phyloP scores from a whole-genome alignment of 2,797 vertebrate species.

The Amphiprion clarkii region DNA sequence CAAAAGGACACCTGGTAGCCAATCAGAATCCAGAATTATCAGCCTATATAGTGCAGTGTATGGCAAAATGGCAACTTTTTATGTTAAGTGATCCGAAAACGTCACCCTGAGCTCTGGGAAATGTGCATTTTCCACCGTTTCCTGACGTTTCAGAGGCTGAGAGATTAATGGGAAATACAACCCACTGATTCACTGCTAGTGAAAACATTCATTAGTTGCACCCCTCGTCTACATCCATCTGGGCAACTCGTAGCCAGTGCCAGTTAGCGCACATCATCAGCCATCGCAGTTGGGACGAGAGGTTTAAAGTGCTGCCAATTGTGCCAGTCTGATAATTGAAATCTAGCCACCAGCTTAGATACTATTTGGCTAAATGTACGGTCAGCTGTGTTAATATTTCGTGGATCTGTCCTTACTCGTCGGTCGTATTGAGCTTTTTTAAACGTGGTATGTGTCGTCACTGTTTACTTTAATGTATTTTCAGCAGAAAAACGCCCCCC shows the following conservation, averaged over 20 bases:
- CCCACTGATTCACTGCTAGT: constrained; percentile 31
- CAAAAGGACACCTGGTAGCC: not conserved
- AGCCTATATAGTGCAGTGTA: not conserved
- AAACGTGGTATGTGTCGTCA: constrained; percentile 54
- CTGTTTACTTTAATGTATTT: constrained; percentile 62
- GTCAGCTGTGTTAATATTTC: constrained; percentile 69
- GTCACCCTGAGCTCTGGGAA: constrained; percentile 16
- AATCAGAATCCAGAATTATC: constrained; percentile 16
- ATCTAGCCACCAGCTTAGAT: constrained; percentile 73
- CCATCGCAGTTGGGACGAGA: constrained; percentile 51
- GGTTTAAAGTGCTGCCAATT: constrained; percentile 72
- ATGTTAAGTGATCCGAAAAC: constrained; percentile 20
- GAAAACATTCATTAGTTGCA: constrained; percentile 40
- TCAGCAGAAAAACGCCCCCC: constrained; percentile 41
- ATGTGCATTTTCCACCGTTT: constrained; percentile 10
- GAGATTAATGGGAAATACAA: constrained; percentile 34
- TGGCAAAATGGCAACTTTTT: not conserved
- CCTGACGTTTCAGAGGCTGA: constrained; percentile 29
- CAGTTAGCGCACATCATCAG: constrained; percentile 52
- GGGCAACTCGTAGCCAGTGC: constrained; percentile 49
- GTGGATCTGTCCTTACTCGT: constrained; percentile 73
- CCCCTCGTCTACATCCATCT: constrained; percentile 61
- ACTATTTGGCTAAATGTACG: constrained; percentile 71
- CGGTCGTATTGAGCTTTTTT: constrained; percentile 56
- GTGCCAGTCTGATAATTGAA: constrained; percentile 75